phyloP scores from a whole-genome alignment of 2,113 vertebrate genomes.

The Hippocampus comes region DNA sequence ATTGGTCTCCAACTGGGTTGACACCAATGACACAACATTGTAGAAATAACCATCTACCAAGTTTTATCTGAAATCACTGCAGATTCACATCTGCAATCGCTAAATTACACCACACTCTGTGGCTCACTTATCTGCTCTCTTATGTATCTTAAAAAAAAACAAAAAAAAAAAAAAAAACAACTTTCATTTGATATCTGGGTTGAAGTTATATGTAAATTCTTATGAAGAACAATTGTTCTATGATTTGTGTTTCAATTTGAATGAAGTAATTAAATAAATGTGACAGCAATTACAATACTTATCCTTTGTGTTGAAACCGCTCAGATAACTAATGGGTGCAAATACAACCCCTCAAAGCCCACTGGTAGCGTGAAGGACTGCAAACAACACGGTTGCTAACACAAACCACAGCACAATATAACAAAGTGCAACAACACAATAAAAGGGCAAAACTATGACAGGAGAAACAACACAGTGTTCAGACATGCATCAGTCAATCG shows the following conservation, averaged over 20 bases:
- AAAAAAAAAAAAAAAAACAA: not conserved
- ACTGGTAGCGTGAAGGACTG: constrained; percentile 42
- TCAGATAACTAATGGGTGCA: constrained; percentile 57
- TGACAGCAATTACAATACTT: constrained; percentile 34
- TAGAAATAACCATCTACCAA: not conserved
- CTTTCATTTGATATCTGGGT: not conserved
- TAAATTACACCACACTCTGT: not conserved
- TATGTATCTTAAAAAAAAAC: not conserved
- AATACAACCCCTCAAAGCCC: constrained; percentile 53
- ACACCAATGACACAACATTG: constrained; percentile 13
- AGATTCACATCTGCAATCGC: not conserved
- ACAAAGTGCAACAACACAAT: constrained; percentile 50
- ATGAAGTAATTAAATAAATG: constrained; percentile 16
- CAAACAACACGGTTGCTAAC: constrained; percentile 56
- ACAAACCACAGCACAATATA: constrained; percentile 46
- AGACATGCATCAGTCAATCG: constrained; percentile 32
- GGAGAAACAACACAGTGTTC: constrained; percentile 48
- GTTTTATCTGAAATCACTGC: not conserved
- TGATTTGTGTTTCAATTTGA: not conserved
- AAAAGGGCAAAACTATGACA: constrained; percentile 52
- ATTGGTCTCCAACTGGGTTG: constrained; percentile 5
- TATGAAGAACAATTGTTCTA: not conserved
- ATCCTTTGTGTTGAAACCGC: constrained; percentile 46
- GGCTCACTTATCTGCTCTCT: not conserved
- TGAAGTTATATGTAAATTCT: not conserved